A percentile compares a stretch with the other conserved stretches of the same genome.
These are phyloP conservation scores for Amiota mariae DNA, from an alignment of 2,888 invertebrate species.

Conservation along the genomic window DNA sequence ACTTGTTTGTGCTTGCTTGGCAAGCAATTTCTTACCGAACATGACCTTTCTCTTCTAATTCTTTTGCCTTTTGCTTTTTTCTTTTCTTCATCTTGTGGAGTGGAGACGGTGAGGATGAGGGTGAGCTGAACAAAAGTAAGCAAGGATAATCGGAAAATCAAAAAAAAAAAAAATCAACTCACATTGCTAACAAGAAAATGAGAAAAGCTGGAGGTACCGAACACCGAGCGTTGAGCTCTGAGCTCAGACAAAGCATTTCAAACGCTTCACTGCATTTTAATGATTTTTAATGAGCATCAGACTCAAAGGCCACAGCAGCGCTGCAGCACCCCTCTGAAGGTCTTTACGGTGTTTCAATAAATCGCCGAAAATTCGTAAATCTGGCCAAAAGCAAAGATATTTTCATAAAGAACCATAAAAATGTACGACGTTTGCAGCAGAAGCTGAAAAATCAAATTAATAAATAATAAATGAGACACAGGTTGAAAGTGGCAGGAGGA, in stretches of 20 bases:
- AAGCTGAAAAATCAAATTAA: slow-evolving; percentile 56
- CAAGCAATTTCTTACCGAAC: background rate
- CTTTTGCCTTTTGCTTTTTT: background rate
- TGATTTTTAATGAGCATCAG: slow-evolving; percentile 55
- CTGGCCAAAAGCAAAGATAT: background rate
- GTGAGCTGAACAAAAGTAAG: no score
- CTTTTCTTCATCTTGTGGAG: background rate
- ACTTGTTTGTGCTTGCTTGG: no score
- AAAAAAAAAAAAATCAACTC: background rate
- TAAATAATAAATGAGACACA: slow-evolving; percentile 44
- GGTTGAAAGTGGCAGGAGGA: background rate
- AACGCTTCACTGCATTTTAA: slow-evolving; percentile 59
- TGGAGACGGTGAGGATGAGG: background rate
- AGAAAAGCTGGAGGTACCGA: background rate
- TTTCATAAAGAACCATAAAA: slow-evolving; percentile 18
- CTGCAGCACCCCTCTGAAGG: background rate
- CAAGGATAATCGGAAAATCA: no score
- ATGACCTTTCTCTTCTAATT: background rate
- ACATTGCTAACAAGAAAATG: background rate
- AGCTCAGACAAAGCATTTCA: slow-evolving; percentile 42
- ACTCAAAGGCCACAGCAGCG: no score
- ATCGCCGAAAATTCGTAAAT: slow-evolving; percentile 19
- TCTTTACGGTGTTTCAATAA: slow-evolving; percentile 11
- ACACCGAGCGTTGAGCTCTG: background rate
- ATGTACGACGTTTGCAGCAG: slow-evolving; percentile 21